These are phyloP conservation scores for Bufo bufo DNA, from an alignment of 2,113 vertebrate species.

Conservation along the genomic window DNA sequence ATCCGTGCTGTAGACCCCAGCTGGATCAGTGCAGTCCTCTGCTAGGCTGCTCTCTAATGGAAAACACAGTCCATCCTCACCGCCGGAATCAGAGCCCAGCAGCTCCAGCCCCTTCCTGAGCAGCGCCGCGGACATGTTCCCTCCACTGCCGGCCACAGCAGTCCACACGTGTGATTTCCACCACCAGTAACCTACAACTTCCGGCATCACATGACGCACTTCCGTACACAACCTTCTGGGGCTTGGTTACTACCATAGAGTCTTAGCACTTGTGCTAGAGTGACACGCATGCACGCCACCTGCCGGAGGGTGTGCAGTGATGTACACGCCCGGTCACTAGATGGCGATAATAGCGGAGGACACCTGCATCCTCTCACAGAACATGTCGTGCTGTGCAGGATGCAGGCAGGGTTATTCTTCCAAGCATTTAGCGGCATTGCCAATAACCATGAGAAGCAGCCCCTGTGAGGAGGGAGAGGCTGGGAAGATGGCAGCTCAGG, in stretches of 20 bases:
- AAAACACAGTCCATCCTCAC: not conserved
- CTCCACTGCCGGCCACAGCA: not conserved
- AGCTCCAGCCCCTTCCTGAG: slow-evolving; percentile 42
- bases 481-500: too few relatives aligned
- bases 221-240: not conserved
- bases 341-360: not conserved
- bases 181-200: not conserved
- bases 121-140: slow-evolving; percentile 10
- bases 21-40: too few relatives aligned
- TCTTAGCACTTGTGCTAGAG: not conserved
- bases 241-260: not conserved
- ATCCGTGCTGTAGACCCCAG: too few relatives aligned
- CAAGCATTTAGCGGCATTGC: too few relatives aligned
- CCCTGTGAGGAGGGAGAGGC: too few relatives aligned
- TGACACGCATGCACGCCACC: not conserved
- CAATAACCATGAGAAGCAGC: too few relatives aligned
- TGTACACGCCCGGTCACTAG: not conserved
- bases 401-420: too few relatives aligned
- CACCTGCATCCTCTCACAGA: not conserved
- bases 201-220: not conserved
- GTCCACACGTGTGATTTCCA: not conserved
- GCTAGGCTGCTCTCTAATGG: too few relatives aligned
- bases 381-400: too few relatives aligned
- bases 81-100: not conserved
- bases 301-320: too few relatives aligned